Evolutionary conservation across 2,113 vertebrate species (phyloP).

Genomic region (Chloropsis cyanopogon): DNA sequence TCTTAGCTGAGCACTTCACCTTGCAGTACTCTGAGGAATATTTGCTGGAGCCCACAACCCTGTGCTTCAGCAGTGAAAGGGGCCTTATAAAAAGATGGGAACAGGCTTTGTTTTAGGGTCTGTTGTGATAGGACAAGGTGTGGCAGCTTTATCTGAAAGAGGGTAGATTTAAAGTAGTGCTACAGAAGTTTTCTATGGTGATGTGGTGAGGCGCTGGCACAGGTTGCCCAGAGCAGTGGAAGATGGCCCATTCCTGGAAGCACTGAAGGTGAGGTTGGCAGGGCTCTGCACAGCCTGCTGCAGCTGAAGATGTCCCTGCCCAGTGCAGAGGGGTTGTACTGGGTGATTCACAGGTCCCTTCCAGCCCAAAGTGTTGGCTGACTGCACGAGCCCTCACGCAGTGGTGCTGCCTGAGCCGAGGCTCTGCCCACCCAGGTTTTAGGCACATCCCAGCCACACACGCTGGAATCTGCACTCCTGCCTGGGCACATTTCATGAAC

Average conservation of each 20-base stretch:
- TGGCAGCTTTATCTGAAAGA: neutral
- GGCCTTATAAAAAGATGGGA: neutral
- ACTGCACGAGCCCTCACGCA: neutral
- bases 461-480: accelerated
- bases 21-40: neutral
- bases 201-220: neutral
- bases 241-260: neutral
- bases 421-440: accelerated
- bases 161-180: neutral
- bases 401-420: neutral
- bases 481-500: neutral
- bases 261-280: neutral
- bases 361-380: neutral
- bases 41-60: neutral
- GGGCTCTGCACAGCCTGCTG: neutral
- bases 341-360: neutral
- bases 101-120: too few relatives aligned
- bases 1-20: neutral
- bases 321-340: neutral
- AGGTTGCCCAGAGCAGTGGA: neutral
- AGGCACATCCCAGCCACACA: accelerated
- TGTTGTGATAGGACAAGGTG: neutral
- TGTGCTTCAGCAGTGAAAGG: neutral
- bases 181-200: neutral
- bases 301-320: neutral